Percentiles rank a stretch among this genome's conserved stretches.
Evolutionary conservation across 2,113 vertebrate species (phyloP).

Genomic region (Bufo gargarizans): DNA sequence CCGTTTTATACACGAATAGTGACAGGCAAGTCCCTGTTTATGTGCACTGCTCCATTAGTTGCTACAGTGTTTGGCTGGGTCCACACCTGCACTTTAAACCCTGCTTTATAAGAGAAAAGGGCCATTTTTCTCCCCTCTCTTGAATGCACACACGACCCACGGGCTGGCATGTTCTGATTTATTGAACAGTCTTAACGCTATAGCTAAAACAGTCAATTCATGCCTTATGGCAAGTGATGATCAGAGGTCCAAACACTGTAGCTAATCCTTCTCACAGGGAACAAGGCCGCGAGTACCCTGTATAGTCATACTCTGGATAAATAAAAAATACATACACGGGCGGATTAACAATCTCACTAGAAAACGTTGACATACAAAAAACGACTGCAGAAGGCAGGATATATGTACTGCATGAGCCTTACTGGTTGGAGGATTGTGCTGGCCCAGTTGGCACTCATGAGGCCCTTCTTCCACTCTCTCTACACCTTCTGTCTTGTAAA

Average conservation of each 20-base stretch:
- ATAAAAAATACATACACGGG: constrained; percentile 5
- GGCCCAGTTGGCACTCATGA: constrained; percentile 6
- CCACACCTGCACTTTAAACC: neutral
- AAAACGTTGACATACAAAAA: constrained; percentile 14
- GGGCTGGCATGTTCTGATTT: neutral
- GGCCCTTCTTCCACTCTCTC: neutral
- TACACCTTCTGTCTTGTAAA: constrained; percentile 19
- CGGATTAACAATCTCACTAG: neutral
- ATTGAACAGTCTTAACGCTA: neutral
- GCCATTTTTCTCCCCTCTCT: neutral
- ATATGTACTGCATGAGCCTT: constrained; percentile 22
- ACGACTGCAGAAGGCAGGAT: constrained; percentile 8
- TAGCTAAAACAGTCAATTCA: neutral
- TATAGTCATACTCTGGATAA: neutral
- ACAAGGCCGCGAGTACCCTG: neutral
- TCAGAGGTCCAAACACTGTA: neutral
- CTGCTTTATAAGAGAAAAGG: neutral
- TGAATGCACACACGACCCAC: neutral
- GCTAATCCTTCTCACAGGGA: neutral
- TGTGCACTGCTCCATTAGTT: neutral
- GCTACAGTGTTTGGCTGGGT: neutral
- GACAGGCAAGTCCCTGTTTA: neutral
- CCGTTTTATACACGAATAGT: neutral
- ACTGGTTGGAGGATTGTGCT: constrained; percentile 12
- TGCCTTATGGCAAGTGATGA: neutral